These are phyloP conservation scores for Agelas oroides DNA, from an alignment of 37 sponge, comb jelly and placozoan species.

Conservation along the genomic window DNA sequence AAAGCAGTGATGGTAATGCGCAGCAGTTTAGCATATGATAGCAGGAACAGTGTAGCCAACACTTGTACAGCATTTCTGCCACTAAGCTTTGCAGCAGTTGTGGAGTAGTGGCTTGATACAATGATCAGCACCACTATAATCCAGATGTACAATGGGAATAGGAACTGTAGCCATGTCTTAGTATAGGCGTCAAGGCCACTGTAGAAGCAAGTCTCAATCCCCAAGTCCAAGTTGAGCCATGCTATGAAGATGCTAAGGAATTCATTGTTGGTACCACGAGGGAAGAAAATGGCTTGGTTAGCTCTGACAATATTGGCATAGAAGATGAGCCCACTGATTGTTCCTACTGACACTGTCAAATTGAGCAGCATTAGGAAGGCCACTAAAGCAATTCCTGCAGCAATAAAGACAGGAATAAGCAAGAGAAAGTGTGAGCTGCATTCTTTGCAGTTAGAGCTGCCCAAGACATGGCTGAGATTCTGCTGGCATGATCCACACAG, in stretches of 20 bases:
- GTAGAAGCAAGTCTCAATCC: slow-evolving; percentile 26
- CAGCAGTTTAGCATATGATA: slow-evolving; percentile 5
- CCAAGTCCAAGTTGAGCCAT: slow-evolving; percentile 11
- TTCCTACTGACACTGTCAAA: slow-evolving; percentile 40
- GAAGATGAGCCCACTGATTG: slow-evolving; percentile 45
- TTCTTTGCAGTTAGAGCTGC: background rate
- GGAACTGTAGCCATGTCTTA: background rate
- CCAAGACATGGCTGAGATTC: slow-evolving; percentile 7
- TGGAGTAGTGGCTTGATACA: background rate
- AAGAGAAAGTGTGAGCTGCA: background rate
- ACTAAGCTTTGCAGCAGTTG: background rate
- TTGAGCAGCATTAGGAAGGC: slow-evolving; percentile 1
- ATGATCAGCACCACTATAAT: background rate
- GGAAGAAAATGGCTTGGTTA: slow-evolving; percentile 7
- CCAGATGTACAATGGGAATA: slow-evolving; percentile 31
- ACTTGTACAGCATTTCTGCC: slow-evolving; percentile 20
- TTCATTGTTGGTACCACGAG: background rate
- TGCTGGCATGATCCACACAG: slow-evolving; percentile 19
- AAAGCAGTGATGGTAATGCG: background rate
- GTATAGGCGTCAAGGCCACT: slow-evolving; percentile 37
- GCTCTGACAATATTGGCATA: slow-evolving; percentile 26
- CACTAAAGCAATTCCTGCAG: background rate
- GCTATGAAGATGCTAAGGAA: slow-evolving; percentile 10
- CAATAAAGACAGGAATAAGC: background rate
- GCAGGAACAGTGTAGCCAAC: slow-evolving; percentile 16